Percentiles rank a stretch among this genome's conserved stretches.
Conservation (phyloP, 2,797 vertebrate species). For the Galago senegalensis region DNA sequence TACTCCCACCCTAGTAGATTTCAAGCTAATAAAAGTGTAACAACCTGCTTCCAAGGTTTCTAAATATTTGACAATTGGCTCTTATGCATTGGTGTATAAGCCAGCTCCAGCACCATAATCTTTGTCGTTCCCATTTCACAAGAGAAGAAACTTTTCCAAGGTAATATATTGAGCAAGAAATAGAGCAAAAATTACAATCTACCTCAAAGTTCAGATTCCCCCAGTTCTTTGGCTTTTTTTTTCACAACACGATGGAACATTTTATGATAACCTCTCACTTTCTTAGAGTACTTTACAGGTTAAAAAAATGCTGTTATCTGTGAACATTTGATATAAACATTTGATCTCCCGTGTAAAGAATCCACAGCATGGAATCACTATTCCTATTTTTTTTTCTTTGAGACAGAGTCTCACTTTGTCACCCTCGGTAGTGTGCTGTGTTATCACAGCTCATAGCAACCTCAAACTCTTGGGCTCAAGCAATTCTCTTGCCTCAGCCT, state of each 20-base stretch:
- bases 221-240: slow-evolving; percentile 11
- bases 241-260: not conserved
- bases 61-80: slow-evolving; percentile 54
- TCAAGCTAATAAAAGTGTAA: slow-evolving; percentile 49
- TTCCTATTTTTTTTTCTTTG: not conserved
- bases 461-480: too few relatives aligned
- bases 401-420: too few relatives aligned
- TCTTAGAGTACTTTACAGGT: not conserved
- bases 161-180: not conserved
- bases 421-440: too few relatives aligned
- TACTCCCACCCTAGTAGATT: slow-evolving; percentile 35
- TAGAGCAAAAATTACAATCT: slow-evolving; percentile 32
- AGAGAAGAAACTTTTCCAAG: slow-evolving; percentile 46
- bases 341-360: not conserved
- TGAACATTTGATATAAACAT: not conserved
- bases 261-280: not conserved
- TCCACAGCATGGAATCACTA: not conserved
- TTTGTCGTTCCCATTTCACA: slow-evolving; percentile 2
- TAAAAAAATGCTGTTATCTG: not conserved
- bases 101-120: not conserved
- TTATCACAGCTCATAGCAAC: too few relatives aligned
- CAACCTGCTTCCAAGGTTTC: slow-evolving; percentile 47
- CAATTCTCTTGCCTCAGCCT: too few relatives aligned
- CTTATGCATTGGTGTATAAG: not conserved
- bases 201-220: slow-evolving; percentile 54